phyloP scores from a whole-genome alignment of 2,113 vertebrate genomes.

The Macrotus californicus region DNA sequence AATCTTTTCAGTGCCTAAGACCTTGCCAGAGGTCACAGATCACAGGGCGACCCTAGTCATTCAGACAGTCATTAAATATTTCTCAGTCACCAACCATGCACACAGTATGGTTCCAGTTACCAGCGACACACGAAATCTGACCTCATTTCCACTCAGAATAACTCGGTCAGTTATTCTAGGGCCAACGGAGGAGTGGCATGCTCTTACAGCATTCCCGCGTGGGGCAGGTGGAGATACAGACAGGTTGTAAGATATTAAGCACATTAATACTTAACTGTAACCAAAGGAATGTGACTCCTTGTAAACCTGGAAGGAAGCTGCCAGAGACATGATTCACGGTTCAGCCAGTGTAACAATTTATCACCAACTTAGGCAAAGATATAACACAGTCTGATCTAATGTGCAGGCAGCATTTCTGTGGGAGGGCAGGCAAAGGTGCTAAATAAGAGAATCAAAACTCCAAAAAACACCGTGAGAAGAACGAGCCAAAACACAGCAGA shows the following conservation, averaged over 20 bases:
- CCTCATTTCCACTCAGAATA: slow-evolving; percentile 7
- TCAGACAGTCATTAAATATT: neutral
- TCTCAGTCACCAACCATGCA: neutral
- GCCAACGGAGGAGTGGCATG: neutral
- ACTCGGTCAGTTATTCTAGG: neutral
- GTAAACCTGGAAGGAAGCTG: neutral
- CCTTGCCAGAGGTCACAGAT: neutral
- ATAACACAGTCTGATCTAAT: neutral
- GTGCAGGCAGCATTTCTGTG: neutral
- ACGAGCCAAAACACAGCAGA: neutral
- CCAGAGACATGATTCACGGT: neutral
- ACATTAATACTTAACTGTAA: neutral
- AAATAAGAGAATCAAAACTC: neutral
- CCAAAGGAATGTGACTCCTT: neutral
- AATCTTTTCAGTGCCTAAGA: neutral
- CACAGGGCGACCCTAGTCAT: neutral
- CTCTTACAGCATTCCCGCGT: neutral
- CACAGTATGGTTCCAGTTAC: neutral
- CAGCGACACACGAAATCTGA: neutral
- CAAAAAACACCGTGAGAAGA: neutral
- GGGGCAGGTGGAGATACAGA: neutral
- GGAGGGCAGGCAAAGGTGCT: neutral
- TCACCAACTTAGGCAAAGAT: neutral
- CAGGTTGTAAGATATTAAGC: neutral
- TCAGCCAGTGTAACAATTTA: neutral